Evolutionary conservation across 23 tunicate genomes (phyloP).

Genomic region (Styela plicata): DNA sequence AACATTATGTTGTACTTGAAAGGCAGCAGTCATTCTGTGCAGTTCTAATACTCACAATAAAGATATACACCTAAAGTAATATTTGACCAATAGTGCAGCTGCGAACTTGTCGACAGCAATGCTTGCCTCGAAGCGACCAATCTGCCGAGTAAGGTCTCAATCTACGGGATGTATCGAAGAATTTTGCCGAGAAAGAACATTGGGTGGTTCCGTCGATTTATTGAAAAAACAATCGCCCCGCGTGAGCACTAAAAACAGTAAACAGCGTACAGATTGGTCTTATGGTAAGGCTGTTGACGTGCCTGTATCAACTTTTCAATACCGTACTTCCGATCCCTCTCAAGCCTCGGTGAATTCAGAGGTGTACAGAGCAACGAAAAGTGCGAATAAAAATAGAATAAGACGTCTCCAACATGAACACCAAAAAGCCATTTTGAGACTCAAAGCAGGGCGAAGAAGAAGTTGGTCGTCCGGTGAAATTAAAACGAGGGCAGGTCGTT

Average conservation of each 20-base stretch:
- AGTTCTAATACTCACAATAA: too few species aligned
- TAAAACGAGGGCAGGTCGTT: not conserved
- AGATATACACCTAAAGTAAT: too few species aligned
- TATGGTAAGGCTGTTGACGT: too few species aligned
- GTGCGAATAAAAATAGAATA: not conserved
- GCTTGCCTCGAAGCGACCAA: not conserved
- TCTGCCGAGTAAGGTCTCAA: not conserved
- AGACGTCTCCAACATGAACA: slow-evolving; percentile 11
- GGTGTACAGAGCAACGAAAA: not conserved
- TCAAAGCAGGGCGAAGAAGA: slow-evolving; percentile 3
- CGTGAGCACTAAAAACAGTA: too few species aligned
- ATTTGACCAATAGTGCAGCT: too few species aligned
- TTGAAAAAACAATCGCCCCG: not conserved
- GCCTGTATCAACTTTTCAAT: too few species aligned
- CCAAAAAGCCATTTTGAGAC: slow-evolving; percentile 5
- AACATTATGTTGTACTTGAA: too few species aligned
- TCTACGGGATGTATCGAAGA: not conserved
- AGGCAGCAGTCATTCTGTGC: too few species aligned
- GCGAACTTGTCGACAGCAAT: not conserved
- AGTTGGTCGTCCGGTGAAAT: slow-evolving; percentile 27
- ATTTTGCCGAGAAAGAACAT: not conserved
- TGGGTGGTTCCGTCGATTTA: not conserved
- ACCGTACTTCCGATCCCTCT: too few species aligned
- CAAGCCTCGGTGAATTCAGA: too few species aligned
- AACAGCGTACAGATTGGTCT: too few species aligned